Conservation (phyloP, 2,797 vertebrate genomes). For the Paedocypris micromegethes region DNA sequence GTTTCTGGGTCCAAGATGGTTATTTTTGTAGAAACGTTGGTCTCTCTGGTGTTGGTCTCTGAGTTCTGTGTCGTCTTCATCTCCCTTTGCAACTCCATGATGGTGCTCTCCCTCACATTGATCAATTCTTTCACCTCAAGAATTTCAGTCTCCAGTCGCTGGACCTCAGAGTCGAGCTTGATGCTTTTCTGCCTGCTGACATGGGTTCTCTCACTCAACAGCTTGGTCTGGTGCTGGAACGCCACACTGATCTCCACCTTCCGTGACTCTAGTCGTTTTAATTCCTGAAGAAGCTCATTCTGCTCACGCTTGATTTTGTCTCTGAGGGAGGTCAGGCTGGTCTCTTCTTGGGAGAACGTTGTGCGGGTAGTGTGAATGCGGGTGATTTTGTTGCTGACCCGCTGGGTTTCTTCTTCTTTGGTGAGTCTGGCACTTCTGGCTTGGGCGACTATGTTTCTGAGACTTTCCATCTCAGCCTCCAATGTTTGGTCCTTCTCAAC, state of each 20-base stretch:
- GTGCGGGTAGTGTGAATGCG: constrained; percentile 69
- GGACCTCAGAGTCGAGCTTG: constrained; percentile 71
- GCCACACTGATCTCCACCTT: constrained; percentile 70
- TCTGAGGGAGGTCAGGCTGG: constrained; percentile 60
- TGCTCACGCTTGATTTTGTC: constrained; percentile 71
- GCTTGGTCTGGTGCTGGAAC: constrained; percentile 79
- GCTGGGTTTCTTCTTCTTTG: constrained; percentile 71
- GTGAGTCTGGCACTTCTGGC: constrained; percentile 72
- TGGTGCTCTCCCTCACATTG: constrained; percentile 72
- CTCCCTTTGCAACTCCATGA: constrained; percentile 72
- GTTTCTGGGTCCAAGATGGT: constrained; percentile 91
- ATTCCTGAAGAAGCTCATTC: constrained; percentile 67
- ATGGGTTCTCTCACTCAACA: constrained; percentile 76
- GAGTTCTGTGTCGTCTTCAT: constrained; percentile 73
- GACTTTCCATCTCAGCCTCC: constrained; percentile 75
- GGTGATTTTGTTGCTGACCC: constrained; percentile 66
- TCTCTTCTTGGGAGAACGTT: constrained; percentile 72
- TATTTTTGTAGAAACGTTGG: constrained; percentile 88
- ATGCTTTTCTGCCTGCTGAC: constrained; percentile 73
- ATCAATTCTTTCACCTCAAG: constrained; percentile 82
- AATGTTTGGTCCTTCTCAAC: constrained; percentile 84
- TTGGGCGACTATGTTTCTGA: constrained; percentile 75
- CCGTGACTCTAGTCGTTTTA: constrained; percentile 72
- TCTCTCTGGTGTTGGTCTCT: constrained; percentile 84
- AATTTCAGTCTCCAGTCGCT: constrained; percentile 79